Evolutionary conservation across 2,113 vertebrate genomes (phyloP), one percentile per base, ranked within the genome.

Genomic region (Donacobius atricapilla): DNA sequence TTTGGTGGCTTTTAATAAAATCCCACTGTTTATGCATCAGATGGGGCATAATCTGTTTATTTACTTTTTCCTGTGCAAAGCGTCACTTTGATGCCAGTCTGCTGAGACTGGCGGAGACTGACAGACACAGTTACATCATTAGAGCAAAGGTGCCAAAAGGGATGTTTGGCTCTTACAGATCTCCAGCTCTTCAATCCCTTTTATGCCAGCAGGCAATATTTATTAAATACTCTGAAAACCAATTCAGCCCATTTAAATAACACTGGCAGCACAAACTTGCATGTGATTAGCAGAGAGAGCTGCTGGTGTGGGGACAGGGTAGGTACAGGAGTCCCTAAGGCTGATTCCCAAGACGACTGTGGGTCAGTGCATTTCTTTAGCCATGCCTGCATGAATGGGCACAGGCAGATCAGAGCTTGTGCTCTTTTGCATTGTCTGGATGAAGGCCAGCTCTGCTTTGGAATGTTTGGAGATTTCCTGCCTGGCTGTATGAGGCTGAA

Each of bases 71-170:
- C 84, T 73, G 40, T 6, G 18, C 65, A 78, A 96, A 96, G 51
- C 2, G 0, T 69, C 72, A 35, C 84, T 94, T 81, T 86, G 92
- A 89, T 58, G 84, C 88, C 84, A 56, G 57, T 93, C 88, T 93
- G 65, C 53, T 82, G 87, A 89, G 92, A 94, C 91, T 94, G 94
- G 88, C 89, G 91, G 84, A 51, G 65, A 58, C 66, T 91, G 86
- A 76, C 84, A 94, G 85, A 69, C 83, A 91, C 90, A 93, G 89
- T 97, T 91, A 72, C 76, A 94, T 93, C 89, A 93, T 95, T 94
- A 96, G 76, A 96, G 72, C 69, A 93, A 70, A 95, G 78, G 76
- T 94, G 93, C 94, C 95, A 96, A 95, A 93, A 96, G 80, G 65
- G 50, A 82, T 87, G 60, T 83, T 97, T 94, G 91, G 83, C 61